Evolutionary conservation across 2,797 vertebrate species (phyloP), one percentile per base, ranked within the genome.

Genomic region (Sebastes trivittatus): DNA sequence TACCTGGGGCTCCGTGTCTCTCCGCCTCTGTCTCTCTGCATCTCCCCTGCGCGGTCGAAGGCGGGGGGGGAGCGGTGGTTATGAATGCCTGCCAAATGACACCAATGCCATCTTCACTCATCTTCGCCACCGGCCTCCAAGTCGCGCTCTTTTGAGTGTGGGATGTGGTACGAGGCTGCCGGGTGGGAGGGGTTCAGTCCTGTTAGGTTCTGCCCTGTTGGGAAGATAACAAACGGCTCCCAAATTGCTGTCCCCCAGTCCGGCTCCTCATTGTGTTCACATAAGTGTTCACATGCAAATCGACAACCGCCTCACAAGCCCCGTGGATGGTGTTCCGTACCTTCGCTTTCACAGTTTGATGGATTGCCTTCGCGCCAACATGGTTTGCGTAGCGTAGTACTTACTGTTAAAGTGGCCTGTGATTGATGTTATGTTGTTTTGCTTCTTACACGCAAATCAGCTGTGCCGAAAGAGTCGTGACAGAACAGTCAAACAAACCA

Each of bases 1-100:
- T 95, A 95, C 95, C 95, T 95, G 95, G 89, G 94, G 95, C 89
- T 95, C 81, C 42, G 36, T 72, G 87, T 94, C 88, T 94, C 93
- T 91, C 84, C 27, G 55, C 78, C 78, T 84, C 88, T 83, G 87
- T 89, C 87, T 93, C 86, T 74, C 81, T 6, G 36, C 74, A 36
- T 85, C 75, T 87, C 90, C 61, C 66, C 82, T 56, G 63, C 46
- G 42, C 36, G 7, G 71, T 14, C 8, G 6, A 49, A 77, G 86
- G 67, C 64, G 14, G 6, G 62, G 87, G 88, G 76, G 79, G 18
- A 23, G 76, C 10, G 6, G 77, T 4, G 6, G 69, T 23, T 16
- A 10, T 92, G 88, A 94, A 94, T 94, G 87, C 86, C 82, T 86
- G 88, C 83, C 84, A 74, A 86, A 86, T 92, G 93, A 95, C 93